phyloP scores from a whole-genome alignment of 2,888 invertebrate genomes.

The Onchidella celtica region DNA sequence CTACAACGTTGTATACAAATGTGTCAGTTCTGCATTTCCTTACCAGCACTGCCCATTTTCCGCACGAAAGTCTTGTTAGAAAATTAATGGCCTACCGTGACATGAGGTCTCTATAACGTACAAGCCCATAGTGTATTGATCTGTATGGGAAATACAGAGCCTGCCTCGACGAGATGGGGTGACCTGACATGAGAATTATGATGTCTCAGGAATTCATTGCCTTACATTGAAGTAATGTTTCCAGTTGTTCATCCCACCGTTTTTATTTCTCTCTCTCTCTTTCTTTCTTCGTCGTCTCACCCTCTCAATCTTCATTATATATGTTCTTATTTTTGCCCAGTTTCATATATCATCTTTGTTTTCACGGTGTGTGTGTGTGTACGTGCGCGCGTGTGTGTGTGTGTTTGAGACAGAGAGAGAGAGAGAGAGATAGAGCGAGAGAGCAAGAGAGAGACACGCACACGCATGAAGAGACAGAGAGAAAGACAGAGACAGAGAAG shows the following conservation, averaged over 20 bases:
- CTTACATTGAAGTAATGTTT: background rate
- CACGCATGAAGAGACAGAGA: background rate
- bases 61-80: too few species aligned
- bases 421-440: background rate
- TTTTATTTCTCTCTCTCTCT: conserved; percentile 5
- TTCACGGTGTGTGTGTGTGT: background rate
- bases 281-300: background rate
- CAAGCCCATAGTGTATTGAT: too few species aligned
- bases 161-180: too few species aligned
- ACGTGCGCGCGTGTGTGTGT: background rate
- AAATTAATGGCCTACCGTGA: too few species aligned
- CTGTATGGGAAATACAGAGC: too few species aligned
- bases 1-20: too few species aligned
- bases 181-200: too few species aligned
- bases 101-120: too few species aligned
- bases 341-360: background rate
- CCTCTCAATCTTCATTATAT: background rate
- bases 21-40: too few species aligned
- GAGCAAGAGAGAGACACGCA: background rate
- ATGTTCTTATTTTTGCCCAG: background rate
- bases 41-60: too few species aligned
- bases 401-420: background rate
- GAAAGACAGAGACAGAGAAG: background rate
- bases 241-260: background rate
- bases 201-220: background rate